A percentile compares a stretch with the other conserved stretches of the same genome.
phyloP scores from a whole-genome alignment of 2,888 invertebrate species.

The Diloba caeruleocephala region DNA sequence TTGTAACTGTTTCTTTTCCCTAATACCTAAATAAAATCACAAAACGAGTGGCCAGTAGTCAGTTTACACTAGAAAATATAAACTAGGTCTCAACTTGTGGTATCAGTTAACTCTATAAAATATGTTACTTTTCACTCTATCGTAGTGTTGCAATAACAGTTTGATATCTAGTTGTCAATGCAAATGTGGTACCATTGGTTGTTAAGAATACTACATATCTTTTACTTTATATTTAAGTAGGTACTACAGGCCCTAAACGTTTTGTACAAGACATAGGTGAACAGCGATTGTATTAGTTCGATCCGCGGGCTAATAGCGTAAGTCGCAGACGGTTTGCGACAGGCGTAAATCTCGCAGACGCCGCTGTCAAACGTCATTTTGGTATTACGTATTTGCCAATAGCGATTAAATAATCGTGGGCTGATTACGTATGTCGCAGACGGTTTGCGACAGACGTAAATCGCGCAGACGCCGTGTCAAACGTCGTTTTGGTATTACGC shows the following conservation, averaged over 20 bases:
- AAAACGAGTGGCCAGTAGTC: too few species aligned
- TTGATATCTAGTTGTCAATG: conserved; percentile 27
- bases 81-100: conserved; percentile 2
- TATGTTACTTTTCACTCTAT: conserved; percentile 20
- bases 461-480: too few species aligned
- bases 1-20: too few species aligned
- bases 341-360: too few species aligned
- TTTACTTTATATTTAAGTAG: conserved; percentile 35
- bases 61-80: neutral
- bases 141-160: conserved; percentile 14
- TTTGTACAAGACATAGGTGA: conserved; percentile 17
- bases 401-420: too few species aligned
- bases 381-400: too few species aligned
- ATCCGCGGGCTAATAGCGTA: neutral
- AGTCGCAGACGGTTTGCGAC: too few species aligned
- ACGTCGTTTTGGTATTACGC: too few species aligned
- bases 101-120: conserved; percentile 7
- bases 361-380: too few species aligned
- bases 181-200: conserved; percentile 39
- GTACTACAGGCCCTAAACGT: conserved; percentile 1
- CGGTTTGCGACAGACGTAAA: too few species aligned
- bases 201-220: conserved; percentile 16
- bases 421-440: too few species aligned
- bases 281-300: conserved; percentile 2
- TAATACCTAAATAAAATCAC: too few species aligned